Conservation (phyloP, 2,888 invertebrate species). For the Cheilosia vulpina region DNA sequence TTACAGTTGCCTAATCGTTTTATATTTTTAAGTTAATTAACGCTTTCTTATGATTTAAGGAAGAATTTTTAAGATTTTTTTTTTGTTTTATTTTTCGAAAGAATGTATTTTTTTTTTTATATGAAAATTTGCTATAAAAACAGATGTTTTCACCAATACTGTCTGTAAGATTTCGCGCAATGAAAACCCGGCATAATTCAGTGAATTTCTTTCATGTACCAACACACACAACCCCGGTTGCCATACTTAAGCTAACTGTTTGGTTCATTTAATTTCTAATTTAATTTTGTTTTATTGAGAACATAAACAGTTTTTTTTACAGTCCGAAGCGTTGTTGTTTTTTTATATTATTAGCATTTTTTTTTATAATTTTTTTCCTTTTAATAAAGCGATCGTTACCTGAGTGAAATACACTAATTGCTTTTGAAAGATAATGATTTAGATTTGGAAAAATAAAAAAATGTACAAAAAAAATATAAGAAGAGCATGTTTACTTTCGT, state of each 20-base stretch:
- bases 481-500: conserved; percentile 15
- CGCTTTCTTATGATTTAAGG: too few species aligned
- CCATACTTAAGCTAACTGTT: conserved; percentile 8
- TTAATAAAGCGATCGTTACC: conserved; percentile 70
- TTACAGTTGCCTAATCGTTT: too few species aligned
- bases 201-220: conserved; percentile 1
- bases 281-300: conserved; percentile 35
- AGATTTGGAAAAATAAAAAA: conserved; percentile 11
- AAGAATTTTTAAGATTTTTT: too few species aligned
- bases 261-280: conserved; percentile 23
- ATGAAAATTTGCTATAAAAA: conserved; percentile 11
- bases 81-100: too few species aligned
- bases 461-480: conserved; percentile 13
- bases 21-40: too few species aligned
- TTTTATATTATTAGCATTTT: conserved; percentile 26
- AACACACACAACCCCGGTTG: conserved; percentile 15
- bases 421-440: conserved; percentile 41
- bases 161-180: conserved; percentile 3
- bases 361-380: conserved; percentile 26
- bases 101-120: neutral
- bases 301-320: conserved; percentile 44
- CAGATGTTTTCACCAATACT: neutral
- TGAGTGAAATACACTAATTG: conserved; percentile 71
- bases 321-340: conserved; percentile 54
- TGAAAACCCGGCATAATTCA: conserved; percentile 13